Percentiles rank a stretch among this genome's conserved stretches.
Evolutionary conservation across 92 coral and sea anemone genomes (phyloP).

Genomic region (Phenganax subtilis): DNA sequence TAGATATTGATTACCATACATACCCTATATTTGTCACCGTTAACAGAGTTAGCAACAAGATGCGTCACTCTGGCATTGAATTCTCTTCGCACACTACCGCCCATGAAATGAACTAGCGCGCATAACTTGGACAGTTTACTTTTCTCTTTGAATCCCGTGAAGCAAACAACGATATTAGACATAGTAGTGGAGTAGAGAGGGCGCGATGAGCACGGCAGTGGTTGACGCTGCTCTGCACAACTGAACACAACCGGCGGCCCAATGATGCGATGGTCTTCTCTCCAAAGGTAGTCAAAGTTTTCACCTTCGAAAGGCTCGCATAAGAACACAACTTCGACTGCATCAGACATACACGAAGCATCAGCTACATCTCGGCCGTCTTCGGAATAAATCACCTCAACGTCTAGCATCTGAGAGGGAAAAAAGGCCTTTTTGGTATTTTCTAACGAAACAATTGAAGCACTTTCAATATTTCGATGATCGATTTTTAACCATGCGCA

Average conservation of each 20-base stretch:
- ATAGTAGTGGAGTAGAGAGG: conserved; percentile 77
- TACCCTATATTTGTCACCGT: conserved; percentile 95
- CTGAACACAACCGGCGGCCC: conserved; percentile 79
- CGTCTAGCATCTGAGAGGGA: conserved; percentile 56
- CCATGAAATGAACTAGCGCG: conserved; percentile 94
- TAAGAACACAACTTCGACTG: conserved; percentile 69
- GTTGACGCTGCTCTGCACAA: conserved; percentile 67
- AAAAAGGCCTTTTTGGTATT: not conserved
- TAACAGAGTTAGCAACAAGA: conserved; percentile 83
- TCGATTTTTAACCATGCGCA: not conserved
- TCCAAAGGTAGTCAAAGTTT: conserved; percentile 63
- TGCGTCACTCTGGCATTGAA: conserved; percentile 91
- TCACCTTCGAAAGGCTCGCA: conserved; percentile 99
- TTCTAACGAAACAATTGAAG: not conserved
- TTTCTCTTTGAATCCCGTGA: conserved; percentile 86
- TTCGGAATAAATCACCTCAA: conserved; percentile 61
- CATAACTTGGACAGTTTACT: conserved; percentile 74
- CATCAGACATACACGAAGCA: conserved; percentile 49
- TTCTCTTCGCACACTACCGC: conserved; percentile 90
- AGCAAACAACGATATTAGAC: conserved; percentile 79
- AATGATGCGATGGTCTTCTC: conserved; percentile 85
- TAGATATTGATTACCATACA: not conserved
- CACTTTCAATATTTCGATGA: not conserved
- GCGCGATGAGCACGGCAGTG: conserved; percentile 82
- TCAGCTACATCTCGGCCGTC: conserved; percentile 61